Percentiles rank a stretch among this genome's conserved stretches.
Conservation (phyloP, 1,140 invertebrate genomes). For the Wiebesia pumilae region DNA sequence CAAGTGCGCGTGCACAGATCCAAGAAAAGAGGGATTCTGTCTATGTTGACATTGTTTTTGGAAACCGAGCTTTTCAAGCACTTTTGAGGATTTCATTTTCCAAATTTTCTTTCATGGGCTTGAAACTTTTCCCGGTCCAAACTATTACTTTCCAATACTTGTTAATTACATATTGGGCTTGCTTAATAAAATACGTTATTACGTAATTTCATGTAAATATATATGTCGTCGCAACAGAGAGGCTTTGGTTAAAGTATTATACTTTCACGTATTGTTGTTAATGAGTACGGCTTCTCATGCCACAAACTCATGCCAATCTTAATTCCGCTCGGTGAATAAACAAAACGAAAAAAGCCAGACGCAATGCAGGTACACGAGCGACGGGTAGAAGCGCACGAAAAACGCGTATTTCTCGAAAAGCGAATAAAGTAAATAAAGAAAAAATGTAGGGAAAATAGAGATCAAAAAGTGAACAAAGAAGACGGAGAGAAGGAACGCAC, state of each 20-base stretch:
- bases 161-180: neutral
- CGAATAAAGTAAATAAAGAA: neutral
- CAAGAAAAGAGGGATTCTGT: neutral
- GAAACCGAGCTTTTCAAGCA: neutral
- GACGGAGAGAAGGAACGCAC: neutral
- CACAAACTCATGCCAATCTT: no score
- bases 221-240: no score
- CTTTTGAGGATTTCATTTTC: neutral
- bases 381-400: neutral
- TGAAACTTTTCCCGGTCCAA: neutral
- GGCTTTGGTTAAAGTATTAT: no score
- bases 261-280: no score
- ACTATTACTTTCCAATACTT: neutral
- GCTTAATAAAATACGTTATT: neutral
- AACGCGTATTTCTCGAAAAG: neutral
- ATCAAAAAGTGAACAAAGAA: neutral
- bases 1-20: slow-evolving; percentile 24
- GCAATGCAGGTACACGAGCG: neutral
- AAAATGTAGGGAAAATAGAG: neutral
- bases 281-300: no score
- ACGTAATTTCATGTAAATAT: no score
- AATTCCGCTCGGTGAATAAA: neutral
- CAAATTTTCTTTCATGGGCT: neutral
- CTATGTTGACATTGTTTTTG: neutral
- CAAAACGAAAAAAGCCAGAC: neutral